These are phyloP conservation scores for Rhinichthys klamathensis DNA, from an alignment of 2,113 vertebrate genomes.

Conservation along the genomic window DNA sequence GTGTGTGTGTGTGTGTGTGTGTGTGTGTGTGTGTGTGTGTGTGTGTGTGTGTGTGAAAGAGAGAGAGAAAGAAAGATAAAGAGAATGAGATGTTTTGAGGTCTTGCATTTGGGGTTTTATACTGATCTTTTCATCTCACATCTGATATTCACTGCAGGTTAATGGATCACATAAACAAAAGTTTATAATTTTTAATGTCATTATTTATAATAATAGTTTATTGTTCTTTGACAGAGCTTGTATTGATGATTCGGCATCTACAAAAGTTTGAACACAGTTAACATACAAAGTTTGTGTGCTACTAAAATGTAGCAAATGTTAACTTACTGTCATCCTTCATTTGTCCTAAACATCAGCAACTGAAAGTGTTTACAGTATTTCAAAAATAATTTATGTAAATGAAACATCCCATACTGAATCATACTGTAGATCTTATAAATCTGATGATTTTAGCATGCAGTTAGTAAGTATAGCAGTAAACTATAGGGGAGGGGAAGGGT, in stretches of 20 bases:
- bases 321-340: neutral
- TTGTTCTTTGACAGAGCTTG: slow-evolving; percentile 64
- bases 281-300: slow-evolving; percentile 69
- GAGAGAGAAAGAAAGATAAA: neutral
- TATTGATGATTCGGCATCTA: slow-evolving; percentile 62
- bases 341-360: slow-evolving; percentile 9
- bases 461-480: slow-evolving; percentile 28
- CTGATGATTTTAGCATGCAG: slow-evolving; percentile 38
- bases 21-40: neutral
- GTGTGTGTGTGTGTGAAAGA: neutral
- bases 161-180: slow-evolving; percentile 50
- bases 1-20: neutral
- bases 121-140: neutral
- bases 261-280: slow-evolving; percentile 62
- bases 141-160: neutral
- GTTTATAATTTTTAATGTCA: slow-evolving; percentile 47
- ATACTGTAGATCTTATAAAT: slow-evolving; percentile 40
- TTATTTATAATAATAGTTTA: slow-evolving; percentile 14
- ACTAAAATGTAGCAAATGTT: slow-evolving; percentile 60
- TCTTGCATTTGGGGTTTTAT: neutral
- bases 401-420: slow-evolving; percentile 35
- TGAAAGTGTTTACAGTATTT: neutral
- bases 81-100: neutral
- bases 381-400: neutral
- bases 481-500: neutral